Evolutionary conservation across 2,113 vertebrate genomes (phyloP).

Genomic region (Lophochroa leadbeateri): DNA sequence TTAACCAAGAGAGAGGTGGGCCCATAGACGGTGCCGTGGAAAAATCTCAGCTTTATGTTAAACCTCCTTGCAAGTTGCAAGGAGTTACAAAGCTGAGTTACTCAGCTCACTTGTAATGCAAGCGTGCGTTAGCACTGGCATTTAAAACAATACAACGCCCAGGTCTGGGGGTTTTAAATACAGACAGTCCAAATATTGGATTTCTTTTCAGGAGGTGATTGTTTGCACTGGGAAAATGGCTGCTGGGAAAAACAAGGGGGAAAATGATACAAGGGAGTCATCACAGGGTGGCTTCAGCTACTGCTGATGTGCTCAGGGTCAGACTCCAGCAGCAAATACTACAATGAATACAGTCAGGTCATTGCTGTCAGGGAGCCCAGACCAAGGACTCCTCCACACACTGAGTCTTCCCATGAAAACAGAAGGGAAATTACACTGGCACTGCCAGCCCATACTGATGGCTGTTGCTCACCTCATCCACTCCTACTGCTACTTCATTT

Average conservation of each 20-base stretch:
- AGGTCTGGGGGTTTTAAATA: background rate
- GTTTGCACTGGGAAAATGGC: background rate
- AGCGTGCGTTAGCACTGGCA: background rate
- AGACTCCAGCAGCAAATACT: background rate
- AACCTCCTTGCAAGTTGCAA: background rate
- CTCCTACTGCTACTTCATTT: background rate
- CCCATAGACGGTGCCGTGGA: background rate
- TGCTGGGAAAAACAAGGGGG: background rate
- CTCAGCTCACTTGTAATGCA: fast-evolving
- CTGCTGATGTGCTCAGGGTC: background rate
- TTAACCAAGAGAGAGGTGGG: background rate
- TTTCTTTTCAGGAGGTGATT: background rate
- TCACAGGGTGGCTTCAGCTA: background rate
- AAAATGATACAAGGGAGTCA: background rate
- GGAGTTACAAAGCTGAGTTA: background rate
- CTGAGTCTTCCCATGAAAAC: background rate
- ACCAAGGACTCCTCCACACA: fast-evolving
- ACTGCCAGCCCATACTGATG: background rate
- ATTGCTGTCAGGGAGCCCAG: background rate
- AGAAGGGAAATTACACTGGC: background rate
- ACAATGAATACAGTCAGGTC: fast-evolving
- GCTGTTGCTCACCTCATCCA: fast-evolving
- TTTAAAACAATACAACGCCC: background rate
- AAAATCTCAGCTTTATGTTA: background rate
- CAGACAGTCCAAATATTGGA: background rate